Evolutionary conservation across 2,113 vertebrate species (phyloP).

Genomic region (Phainopepla nitens): DNA sequence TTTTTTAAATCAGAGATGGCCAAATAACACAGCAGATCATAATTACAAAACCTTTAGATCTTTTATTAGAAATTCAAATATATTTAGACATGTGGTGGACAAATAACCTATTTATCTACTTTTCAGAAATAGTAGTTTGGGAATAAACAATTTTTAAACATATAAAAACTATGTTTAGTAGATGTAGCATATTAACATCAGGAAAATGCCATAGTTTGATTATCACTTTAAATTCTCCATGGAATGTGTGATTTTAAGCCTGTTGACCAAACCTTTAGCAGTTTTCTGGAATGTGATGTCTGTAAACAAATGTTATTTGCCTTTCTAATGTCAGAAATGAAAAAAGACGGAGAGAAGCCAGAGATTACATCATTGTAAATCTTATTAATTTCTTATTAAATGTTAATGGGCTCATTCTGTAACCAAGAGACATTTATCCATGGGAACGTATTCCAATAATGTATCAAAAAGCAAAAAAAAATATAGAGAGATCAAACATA

Average conservation of each 20-base stretch:
- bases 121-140: background rate
- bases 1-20: background rate
- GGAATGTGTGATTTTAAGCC: background rate
- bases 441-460: background rate
- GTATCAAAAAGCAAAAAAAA: background rate
- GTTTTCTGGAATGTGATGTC: background rate
- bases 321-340: background rate
- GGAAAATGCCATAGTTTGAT: background rate
- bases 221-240: background rate
- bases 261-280: background rate
- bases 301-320: background rate
- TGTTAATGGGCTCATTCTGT: background rate
- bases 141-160: background rate
- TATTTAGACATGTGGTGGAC: background rate
- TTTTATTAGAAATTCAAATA: background rate
- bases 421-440: background rate
- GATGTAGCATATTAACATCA: accelerated
- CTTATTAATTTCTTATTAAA: background rate
- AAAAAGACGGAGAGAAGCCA: background rate
- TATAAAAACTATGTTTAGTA: background rate
- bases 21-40: background rate
- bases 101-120: background rate
- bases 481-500: background rate
- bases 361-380: background rate
- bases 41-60: background rate